Evolutionary conservation across 2,888 invertebrate genomes (phyloP), one percentile per base, ranked within the genome.

Genomic region (Drosophila birchii): DNA sequence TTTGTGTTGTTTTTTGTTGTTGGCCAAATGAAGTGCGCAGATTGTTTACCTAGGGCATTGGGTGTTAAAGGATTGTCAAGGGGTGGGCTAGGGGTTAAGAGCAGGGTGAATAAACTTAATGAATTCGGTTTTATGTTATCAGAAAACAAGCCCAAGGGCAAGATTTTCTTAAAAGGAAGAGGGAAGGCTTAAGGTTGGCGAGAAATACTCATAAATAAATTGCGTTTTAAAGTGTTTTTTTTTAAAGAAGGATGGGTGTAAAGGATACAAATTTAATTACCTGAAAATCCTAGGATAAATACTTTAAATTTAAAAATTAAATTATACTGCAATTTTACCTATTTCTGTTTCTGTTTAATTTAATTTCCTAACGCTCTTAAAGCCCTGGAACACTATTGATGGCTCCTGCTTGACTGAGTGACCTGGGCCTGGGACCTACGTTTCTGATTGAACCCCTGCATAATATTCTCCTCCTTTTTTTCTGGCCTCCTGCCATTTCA

Each of bases 11-110:
- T 58, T 54, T 63, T 53, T 67, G 39, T n/a, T 67, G 45, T 18
- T 67, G 49, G 69, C 75, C 75, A 79, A 87, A 81, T 81, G 77
- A 89, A 84, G 88, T 85, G 83, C 82, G 71, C 75, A 70, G 89
- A 89, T 85, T 85, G 89, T 86, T 83, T 83, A 68, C 72, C 84
- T 84, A 70, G 74, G 64, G 69, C 41, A 69, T 64, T 66, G 72
- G 86, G 75, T 73, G 75, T 51, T 63, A 66, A 47, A 34, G 60
- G 53, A 51, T 39, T 45, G 51, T 11, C 38, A 26, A 26, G 20
- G 45, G 75, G 47, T 58, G 39, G 26, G 60, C 26, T 8, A 11
- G 18, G 68, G 75, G 26, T 44, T 29, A 55, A 67, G 62, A 26
- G 51, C 29, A 23, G 20, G 60, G 34, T 32, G 20, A 34, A 18